Evolutionary conservation across 2,888 invertebrate species (phyloP).

Genomic region (Eupithecia pulchellata): DNA sequence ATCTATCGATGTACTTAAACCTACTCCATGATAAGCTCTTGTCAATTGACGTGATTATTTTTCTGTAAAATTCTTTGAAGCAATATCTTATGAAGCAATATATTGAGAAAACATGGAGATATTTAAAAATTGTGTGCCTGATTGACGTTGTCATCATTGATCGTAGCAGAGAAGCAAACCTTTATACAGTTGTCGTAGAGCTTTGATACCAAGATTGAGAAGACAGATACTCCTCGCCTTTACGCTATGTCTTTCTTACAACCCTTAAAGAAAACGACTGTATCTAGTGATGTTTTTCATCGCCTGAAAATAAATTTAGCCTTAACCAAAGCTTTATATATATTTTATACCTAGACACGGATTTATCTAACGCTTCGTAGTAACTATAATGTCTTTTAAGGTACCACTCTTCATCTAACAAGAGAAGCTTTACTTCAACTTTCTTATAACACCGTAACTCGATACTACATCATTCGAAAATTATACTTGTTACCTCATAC

Average conservation of each 20-base stretch:
- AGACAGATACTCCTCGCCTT: not conserved
- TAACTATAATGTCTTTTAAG: constrained; percentile 68
- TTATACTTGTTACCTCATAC: not conserved
- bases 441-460: constrained; percentile 3
- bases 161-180: not conserved
- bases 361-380: constrained; percentile 71
- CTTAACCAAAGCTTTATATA: constrained; percentile 27
- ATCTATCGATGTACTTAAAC: constrained; percentile 52
- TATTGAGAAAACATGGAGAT: not conserved
- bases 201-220: not conserved
- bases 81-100: not conserved
- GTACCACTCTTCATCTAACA: constrained; percentile 73
- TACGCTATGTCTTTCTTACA: not conserved
- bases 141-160: not conserved
- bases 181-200: not conserved
- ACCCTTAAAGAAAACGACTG: not conserved
- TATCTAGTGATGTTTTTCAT: not conserved
- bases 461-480: constrained; percentile 15
- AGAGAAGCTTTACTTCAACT: constrained; percentile 67
- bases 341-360: constrained; percentile 58
- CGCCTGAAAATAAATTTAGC: not conserved
- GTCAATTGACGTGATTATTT: constrained; percentile 38
- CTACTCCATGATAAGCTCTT: constrained; percentile 40
- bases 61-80: constrained; percentile 20
- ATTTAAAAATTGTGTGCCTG: no score